Evolutionary conservation across 2,113 vertebrate species (phyloP), one percentile per base, ranked within the genome.

Genomic region (Caracal caracal): DNA sequence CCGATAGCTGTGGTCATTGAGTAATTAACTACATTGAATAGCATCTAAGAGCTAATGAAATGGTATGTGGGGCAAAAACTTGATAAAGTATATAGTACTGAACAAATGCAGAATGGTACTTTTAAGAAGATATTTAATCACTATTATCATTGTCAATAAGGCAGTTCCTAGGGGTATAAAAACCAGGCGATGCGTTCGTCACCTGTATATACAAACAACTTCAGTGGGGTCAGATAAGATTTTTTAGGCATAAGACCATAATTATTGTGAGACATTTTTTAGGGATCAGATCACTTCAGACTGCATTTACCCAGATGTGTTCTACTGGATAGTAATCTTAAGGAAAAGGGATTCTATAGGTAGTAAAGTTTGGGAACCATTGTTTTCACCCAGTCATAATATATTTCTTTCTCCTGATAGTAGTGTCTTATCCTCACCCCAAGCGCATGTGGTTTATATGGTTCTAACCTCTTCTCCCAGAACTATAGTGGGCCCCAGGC

Each of bases 41-140:
- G 12, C 40, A 94, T 80, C 78, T 78, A 43, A 96, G 49, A 76
- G n/a, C 24, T 91, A 96, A 94, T 84, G 75, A 87, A 49, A 68
- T 43, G 43, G 3, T 63, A 82, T 43, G 2, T 40, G 35, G 37
- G 35, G 24, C 63, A 1, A 7, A 61, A 66, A 15, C 15, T 73
- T 61, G 24, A 22, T 49, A 28, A 47, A 47, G 8, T 53, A 15
- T 63, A 82, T 24, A 93, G 49, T 33, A 73, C 9, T 83, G 33
- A 82, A 78, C 19, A 88, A 73, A 49, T 65, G 30, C 40, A 75
- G 9, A 65, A 10, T 26, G 37, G 10, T 22, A 2, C 10, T 87
- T 71, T 53, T 70, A 94, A 19, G 61, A 78, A 80, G 20, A 84
- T 68, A 80, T 84, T 49, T 75, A 88, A 97, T 86, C 82, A 65